Evolutionary conservation across 2,797 vertebrate genomes (phyloP), one percentile per base, ranked within the genome.

Genomic region (Varecia variegata): DNA sequence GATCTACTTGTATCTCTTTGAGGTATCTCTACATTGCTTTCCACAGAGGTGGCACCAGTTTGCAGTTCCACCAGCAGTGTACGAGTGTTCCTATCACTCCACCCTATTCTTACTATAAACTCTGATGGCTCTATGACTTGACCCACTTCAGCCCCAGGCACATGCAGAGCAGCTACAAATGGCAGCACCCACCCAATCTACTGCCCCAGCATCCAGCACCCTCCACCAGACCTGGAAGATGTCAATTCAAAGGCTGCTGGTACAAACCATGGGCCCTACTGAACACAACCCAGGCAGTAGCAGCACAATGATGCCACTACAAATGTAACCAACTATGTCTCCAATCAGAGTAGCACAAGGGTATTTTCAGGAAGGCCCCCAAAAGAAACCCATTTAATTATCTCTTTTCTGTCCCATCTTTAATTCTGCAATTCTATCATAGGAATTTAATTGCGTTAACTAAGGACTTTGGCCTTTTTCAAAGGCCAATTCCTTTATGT

Each of bases 311-410:
- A 88, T 38, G 40, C 27, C 27, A 47, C 3, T 14, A 77, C 38
- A 74, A 95, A 85, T 52, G 15, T 14, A 93, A 30, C 40, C n/a
- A 94, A 84, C 3, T 86, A 83, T 83, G 17, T 90, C 23, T 93
- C 52, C n/a, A 86, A 45, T 83, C 30, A 87, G 18, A 47, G 10
- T 1, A 90, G 47, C 27, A 73, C 58, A 88, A 86, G 81, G 38
- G 10, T 70, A 90, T 62, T 94, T 95, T 77, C 38, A 60, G 7
- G 47, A 96, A 96, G 32, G 10, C 5, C 17, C 54, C 14, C 5
- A 45, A 74, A 70, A 94, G 40, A n/a, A 23, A 85, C 17, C 12
- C 17, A 68, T 77, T 90, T 35, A 67, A 12, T 86, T 54, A 47
- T 93, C 17, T 95, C 65, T 45, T 80, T 13, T 60, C 38, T 45